These are phyloP conservation scores for Dipodomys merriami DNA, from an alignment of 2,113 vertebrate genomes.

Conservation along the genomic window DNA sequence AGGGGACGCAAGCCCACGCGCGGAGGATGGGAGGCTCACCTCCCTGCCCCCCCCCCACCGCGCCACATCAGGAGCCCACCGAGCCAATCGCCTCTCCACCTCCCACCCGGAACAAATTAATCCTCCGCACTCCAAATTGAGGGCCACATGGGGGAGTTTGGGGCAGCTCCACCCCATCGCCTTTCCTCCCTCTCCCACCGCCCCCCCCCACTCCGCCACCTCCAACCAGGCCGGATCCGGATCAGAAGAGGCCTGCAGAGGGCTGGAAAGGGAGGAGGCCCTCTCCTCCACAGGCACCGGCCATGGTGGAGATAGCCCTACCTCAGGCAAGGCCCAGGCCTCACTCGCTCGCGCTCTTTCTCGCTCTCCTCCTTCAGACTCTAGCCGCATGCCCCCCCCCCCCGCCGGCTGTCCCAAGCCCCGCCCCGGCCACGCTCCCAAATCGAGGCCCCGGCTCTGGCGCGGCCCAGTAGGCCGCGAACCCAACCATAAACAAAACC, in stretches of 20 bases:
- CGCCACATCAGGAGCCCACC: conserved; percentile 68
- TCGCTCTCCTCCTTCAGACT: conserved; percentile 57
- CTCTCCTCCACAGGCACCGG: conserved; percentile 69
- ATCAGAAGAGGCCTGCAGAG: conserved; percentile 61
- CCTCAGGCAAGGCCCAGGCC: conserved; percentile 64
- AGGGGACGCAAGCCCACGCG: conserved; percentile 77
- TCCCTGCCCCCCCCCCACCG: conserved; percentile 5
- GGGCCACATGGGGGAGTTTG: conserved; percentile 75
- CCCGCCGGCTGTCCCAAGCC: conserved; percentile 69
- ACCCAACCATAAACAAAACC: conserved; percentile 80
- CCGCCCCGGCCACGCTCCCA: conserved; percentile 82
- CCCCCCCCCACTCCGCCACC: conserved; percentile 7
- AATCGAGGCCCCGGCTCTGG: conserved; percentile 83
- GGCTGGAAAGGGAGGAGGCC: conserved; percentile 1
- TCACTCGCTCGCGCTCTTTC: conserved; percentile 69
- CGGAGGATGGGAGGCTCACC: conserved; percentile 65
- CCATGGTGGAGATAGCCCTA: conserved; percentile 46
- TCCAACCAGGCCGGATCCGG: conserved; percentile 70
- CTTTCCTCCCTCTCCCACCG: background rate
- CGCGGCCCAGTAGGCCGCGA: conserved; percentile 79
- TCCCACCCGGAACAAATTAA: conserved; percentile 79
- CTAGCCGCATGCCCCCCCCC: conserved; percentile 76
- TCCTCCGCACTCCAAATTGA: conserved; percentile 74
- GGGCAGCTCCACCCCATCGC: conserved; percentile 74
- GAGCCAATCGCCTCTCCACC: conserved; percentile 69